These are phyloP conservation scores for Rhingia campestris DNA, from an alignment of 2,888 invertebrate genomes.

Conservation along the genomic window DNA sequence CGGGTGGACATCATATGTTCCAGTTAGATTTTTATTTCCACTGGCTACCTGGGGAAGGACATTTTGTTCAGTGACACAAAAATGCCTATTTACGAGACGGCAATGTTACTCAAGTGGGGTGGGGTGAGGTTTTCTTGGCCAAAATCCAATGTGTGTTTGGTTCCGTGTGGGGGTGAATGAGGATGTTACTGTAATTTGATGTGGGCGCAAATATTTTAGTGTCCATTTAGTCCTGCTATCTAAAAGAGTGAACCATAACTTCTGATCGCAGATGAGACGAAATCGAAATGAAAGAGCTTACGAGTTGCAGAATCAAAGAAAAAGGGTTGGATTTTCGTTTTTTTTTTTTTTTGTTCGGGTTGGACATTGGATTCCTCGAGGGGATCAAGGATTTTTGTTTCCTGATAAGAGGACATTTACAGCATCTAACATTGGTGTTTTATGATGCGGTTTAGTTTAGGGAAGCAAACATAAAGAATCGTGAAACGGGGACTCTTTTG, in stretches of 20 bases:
- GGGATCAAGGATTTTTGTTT: constrained; percentile 45
- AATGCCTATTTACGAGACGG: constrained; percentile 73
- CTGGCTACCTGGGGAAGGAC: constrained; percentile 67
- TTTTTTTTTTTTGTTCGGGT: neutral
- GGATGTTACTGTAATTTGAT: constrained; percentile 60
- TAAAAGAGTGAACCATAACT: constrained; percentile 81
- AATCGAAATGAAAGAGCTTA: constrained; percentile 71
- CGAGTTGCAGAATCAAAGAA: constrained; percentile 16
- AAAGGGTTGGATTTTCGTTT: constrained; percentile 55
- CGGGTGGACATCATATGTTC: constrained; percentile 74
- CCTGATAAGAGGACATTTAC: constrained; percentile 67
- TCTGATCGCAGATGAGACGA: constrained; percentile 81
- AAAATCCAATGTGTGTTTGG: constrained; percentile 15
- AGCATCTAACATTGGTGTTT: constrained; percentile 72
- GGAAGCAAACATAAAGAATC: constrained; percentile 54
- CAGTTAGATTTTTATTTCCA: constrained; percentile 72
- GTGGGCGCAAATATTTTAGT: constrained; percentile 80
- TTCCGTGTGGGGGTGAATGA: neutral
- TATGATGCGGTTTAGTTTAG: constrained; percentile 65
- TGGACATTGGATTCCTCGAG: constrained; percentile 26
- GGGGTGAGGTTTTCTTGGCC: constrained; percentile 27
- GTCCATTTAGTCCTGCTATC: constrained; percentile 81
- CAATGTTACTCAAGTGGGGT: constrained; percentile 55
- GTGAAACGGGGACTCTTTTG: constrained; percentile 53
- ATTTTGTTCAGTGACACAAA: constrained; percentile 65